Evolutionary conservation across 2,797 vertebrate species (phyloP).

Genomic region (Parauchenoglanis punctatus): DNA sequence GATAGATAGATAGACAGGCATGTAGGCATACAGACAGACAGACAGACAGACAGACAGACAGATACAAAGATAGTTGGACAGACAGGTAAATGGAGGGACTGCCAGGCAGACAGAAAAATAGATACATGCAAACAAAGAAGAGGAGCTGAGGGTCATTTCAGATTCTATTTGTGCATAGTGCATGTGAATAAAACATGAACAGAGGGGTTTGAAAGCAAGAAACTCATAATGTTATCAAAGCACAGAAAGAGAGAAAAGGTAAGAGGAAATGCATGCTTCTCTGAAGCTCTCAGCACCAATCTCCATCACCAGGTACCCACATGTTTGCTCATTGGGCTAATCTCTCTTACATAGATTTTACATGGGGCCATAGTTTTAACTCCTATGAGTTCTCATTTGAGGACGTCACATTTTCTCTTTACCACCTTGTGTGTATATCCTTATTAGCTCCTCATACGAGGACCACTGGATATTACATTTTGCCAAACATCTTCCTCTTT

Average conservation of each 20-base stretch:
- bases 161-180: conserved; percentile 66
- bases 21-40: neutral
- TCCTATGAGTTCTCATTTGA: no score
- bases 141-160: conserved; percentile 50
- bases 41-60: neutral
- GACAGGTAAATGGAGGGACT: neutral
- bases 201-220: conserved; percentile 67
- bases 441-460: no score
- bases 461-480: no score
- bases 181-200: conserved; percentile 79
- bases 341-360: conserved; percentile 39
- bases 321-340: conserved; percentile 41
- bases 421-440: no score
- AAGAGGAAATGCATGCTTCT: conserved; percentile 12
- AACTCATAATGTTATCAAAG: conserved; percentile 65
- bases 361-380: conserved; percentile 38
- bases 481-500: no score
- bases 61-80: neutral
- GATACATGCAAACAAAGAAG: conserved; percentile 28
- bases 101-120: neutral
- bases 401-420: no score
- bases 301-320: conserved; percentile 63
- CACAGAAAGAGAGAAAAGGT: conserved; percentile 47
- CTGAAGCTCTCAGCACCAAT: conserved; percentile 69
- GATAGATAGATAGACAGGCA: neutral